Percentiles rank a stretch among this genome's conserved stretches.
Evolutionary conservation across 2,113 vertebrate genomes (phyloP).

Genomic region (Alethe castanea): DNA sequence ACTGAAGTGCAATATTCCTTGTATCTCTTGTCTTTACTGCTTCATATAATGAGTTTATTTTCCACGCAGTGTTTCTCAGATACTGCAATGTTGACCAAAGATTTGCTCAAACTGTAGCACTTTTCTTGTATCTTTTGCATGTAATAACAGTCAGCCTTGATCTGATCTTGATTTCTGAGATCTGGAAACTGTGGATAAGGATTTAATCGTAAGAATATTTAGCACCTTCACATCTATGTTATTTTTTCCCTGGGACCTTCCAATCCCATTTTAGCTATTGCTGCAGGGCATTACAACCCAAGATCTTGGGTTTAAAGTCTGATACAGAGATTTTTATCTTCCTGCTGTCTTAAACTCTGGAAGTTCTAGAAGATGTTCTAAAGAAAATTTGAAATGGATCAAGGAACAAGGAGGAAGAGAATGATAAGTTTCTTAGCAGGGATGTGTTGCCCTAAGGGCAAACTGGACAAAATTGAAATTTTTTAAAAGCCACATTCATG

Average conservation of each 20-base stretch:
- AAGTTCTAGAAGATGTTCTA: not conserved
- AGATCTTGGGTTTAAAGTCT: not conserved
- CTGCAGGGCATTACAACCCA: not conserved
- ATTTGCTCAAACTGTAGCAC: not conserved
- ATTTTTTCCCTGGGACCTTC: not conserved
- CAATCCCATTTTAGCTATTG: not conserved
- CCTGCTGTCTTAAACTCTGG: not conserved
- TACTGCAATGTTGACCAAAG: fast-evolving
- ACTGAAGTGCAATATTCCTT: not conserved
- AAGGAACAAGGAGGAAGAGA: not conserved
- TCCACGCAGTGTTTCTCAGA: not conserved
- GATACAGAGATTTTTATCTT: not conserved
- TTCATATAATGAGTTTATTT: not conserved
- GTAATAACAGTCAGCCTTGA: not conserved
- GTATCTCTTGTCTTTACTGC: not conserved
- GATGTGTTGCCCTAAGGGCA: not conserved
- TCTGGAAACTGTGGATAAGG: not conserved
- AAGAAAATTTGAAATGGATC: not conserved
- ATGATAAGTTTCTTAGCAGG: not conserved
- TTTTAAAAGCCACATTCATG: not conserved
- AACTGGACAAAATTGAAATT: not conserved
- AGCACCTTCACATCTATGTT: not conserved
- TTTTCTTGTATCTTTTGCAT: not conserved
- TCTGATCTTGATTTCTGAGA: not conserved
- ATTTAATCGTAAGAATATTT: not conserved